These are phyloP conservation scores for Siderastrea radians DNA, from an alignment of 92 coral and sea anemone species.

Conservation along the genomic window DNA sequence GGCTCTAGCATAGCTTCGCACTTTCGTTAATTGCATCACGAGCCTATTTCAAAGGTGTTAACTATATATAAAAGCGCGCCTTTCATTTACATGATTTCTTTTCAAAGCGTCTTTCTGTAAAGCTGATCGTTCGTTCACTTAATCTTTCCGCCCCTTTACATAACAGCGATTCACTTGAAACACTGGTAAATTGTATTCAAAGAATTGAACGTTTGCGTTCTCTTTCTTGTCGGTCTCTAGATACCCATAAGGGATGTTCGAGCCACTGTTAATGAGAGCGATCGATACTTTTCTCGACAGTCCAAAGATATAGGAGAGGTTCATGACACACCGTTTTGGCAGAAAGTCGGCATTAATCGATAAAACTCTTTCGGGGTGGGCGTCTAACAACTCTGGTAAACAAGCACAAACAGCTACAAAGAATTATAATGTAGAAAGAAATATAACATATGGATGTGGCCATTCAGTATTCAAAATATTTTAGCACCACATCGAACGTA, in stretches of 20 bases:
- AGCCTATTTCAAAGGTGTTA: neutral
- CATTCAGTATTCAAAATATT: slow-evolving; percentile 34
- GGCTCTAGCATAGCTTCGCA: slow-evolving; percentile 7
- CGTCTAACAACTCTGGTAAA: slow-evolving; percentile 11
- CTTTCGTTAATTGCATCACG: slow-evolving; percentile 16
- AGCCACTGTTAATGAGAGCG: neutral
- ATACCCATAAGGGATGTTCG: neutral
- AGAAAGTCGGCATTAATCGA: slow-evolving; percentile 7
- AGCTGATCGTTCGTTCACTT: slow-evolving; percentile 1
- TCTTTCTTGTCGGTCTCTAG: neutral
- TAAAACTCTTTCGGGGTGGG: slow-evolving; percentile 7
- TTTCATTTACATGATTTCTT: neutral
- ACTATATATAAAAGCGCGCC: neutral
- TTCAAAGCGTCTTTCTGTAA: neutral
- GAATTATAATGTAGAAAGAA: neutral
- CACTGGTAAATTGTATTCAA: slow-evolving; percentile 1
- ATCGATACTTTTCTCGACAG: neutral
- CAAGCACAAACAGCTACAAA: slow-evolving; percentile 26
- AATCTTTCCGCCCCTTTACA: neutral
- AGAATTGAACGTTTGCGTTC: neutral
- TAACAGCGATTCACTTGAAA: neutral
- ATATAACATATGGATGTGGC: slow-evolving; percentile 1
- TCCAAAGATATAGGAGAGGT: neutral
- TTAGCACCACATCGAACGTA: slow-evolving; percentile 20
- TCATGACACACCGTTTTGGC: neutral